Conservation (phyloP, 2,113 vertebrate genomes). For the Tringa solitaria region DNA sequence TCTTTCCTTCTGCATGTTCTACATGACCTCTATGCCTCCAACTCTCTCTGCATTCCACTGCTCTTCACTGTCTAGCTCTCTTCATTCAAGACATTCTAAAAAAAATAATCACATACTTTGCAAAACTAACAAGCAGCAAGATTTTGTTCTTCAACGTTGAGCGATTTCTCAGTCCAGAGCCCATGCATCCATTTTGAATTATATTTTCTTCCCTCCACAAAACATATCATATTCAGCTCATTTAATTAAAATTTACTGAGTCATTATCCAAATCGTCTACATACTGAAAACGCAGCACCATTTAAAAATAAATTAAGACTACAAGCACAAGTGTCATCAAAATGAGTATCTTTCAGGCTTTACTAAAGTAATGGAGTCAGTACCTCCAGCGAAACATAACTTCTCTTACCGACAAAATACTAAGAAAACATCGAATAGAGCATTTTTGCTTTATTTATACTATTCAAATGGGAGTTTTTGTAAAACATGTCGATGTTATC, state of each 20-base stretch:
- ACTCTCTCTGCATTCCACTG: neutral
- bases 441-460: neutral
- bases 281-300: neutral
- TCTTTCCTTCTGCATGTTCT: neutral
- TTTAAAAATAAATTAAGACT: slow-evolving; percentile 54
- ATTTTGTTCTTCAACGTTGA: neutral
- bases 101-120: neutral
- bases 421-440: neutral
- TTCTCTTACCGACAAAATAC: neutral
- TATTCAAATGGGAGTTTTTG: neutral
- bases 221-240: slow-evolving; percentile 31
- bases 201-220: neutral
- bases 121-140: slow-evolving; percentile 13
- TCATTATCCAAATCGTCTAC: slow-evolving; percentile 46
- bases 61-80: neutral
- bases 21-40: neutral
- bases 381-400: neutral
- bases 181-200: slow-evolving; percentile 11
- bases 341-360: slow-evolving; percentile 21
- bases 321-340: neutral
- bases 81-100: neutral
- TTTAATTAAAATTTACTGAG: slow-evolving; percentile 71
- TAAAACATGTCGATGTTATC: accelerated
- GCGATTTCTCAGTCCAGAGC: neutral
- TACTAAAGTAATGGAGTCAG: neutral